Percentiles rank a stretch among this genome's conserved stretches.
These are phyloP conservation scores for Camponotus fellah DNA, from an alignment of 2,888 invertebrate genomes.

Conservation along the genomic window DNA sequence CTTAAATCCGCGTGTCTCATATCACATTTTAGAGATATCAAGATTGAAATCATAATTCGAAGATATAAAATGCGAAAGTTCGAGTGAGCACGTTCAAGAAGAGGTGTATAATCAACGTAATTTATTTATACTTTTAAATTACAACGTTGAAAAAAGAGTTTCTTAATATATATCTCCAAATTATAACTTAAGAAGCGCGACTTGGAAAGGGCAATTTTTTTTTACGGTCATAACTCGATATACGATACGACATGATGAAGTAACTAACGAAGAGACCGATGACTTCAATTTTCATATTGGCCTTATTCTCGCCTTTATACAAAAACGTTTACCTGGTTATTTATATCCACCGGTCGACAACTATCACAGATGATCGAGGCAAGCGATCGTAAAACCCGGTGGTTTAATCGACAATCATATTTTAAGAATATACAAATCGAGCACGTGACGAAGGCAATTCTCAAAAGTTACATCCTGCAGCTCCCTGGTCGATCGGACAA, in stretches of 20 bases:
- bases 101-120: not conserved
- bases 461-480: not conserved
- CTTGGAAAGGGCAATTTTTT: slow-evolving; percentile 29
- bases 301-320: slow-evolving; percentile 4
- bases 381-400: not conserved
- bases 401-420: slow-evolving; percentile 18
- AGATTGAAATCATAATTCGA: not conserved
- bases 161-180: slow-evolving; percentile 31
- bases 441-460: slow-evolving; percentile 10
- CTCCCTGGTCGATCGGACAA: not conserved
- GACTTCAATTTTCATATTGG: slow-evolving; percentile 24
- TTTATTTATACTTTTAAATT: slow-evolving; percentile 38
- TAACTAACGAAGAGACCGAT: slow-evolving; percentile 12
- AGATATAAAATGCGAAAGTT: slow-evolving; percentile 1
- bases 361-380: not conserved
- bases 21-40: slow-evolving; percentile 5
- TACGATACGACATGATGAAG: not conserved
- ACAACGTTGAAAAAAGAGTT: slow-evolving; percentile 21
- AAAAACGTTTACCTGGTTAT: slow-evolving; percentile 18
- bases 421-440: slow-evolving; percentile 24
- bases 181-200: slow-evolving; percentile 37
- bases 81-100: not conserved
- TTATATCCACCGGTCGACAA: not conserved
- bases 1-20: not conserved
- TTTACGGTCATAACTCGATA: slow-evolving; percentile 18